Evolutionary conservation across 2,113 vertebrate species (phyloP), one percentile per base, ranked within the genome.

Genomic region (Tamias sibiricus): DNA sequence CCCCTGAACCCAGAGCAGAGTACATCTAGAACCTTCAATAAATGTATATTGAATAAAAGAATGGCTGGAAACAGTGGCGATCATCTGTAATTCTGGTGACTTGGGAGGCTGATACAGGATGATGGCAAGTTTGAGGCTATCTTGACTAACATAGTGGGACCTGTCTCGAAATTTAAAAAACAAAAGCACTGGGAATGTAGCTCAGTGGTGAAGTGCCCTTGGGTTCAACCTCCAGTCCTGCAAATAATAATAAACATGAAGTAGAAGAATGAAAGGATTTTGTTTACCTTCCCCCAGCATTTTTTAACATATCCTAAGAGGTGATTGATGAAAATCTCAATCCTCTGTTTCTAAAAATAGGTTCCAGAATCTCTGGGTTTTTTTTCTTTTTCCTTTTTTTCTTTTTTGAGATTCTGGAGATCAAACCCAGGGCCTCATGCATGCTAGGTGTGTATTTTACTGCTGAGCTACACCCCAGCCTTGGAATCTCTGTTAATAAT

Each of bases 401-500:
- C 8, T 84, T 68, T 68, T 82, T 68, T 84, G 82, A 35, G 42
- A 11, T 44, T 10, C 81, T 64, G 17, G 59, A 64, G 40, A 83
- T 44, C 11, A 42, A 84, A 68, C 40, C 42, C 42, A 47, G 42
- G 32, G 13, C 32, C 14, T 32, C 13, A 24, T 84, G 40, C 59
- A 64, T 84, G 32, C 35, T 14, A 68, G 66, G 32, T 16, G n/a
- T 10, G 32, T 68, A 32, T 32, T 68, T 11, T 35, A 68, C 66
- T 14, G 17, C 66, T n/a, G 66, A 35, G 4, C 14, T 35, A 8
- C 30, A 68, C 35, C 13, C 32, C 13, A 14, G 32, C 66, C 66
- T 68, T 94, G 40, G 40, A 92, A 90, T 89, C 35, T 86, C 83
- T 44, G 49, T 94, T 75, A 91, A 72, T n/a, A 83, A 17, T 37